Conservation (phyloP, 2,888 invertebrate species). For the Pyrgus malvae region DNA sequence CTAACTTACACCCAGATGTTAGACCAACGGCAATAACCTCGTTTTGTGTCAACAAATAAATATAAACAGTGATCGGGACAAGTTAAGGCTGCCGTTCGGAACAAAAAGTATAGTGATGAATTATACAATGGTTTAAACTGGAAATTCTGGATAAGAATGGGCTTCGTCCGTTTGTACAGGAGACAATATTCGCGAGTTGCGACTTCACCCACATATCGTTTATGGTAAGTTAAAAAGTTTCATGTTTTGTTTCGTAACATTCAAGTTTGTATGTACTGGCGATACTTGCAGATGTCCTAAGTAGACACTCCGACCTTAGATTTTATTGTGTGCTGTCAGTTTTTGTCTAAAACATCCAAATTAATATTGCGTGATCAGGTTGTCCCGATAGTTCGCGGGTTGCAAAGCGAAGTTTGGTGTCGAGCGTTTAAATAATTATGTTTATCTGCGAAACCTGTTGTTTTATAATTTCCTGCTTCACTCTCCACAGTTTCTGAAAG, state of each 20-base stretch:
- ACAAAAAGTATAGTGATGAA: slow-evolving; percentile 65
- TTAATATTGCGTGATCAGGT: background rate
- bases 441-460: slow-evolving; percentile 15
- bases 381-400: slow-evolving; percentile 5
- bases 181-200: slow-evolving; percentile 59
- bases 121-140: slow-evolving; percentile 72
- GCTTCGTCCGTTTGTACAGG: slow-evolving; percentile 54
- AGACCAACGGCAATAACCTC: slow-evolving; percentile 64
- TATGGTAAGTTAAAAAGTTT: slow-evolving; percentile 77
- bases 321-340: slow-evolving; percentile 26
- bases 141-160: slow-evolving; percentile 69
- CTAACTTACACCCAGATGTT: slow-evolving; percentile 63
- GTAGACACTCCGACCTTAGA: no score
- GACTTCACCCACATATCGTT: slow-evolving; percentile 75
- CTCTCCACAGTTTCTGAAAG: slow-evolving; percentile 14
- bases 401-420: slow-evolving; percentile 12
- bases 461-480: slow-evolving; percentile 25
- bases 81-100: slow-evolving; percentile 51
- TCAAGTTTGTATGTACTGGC: slow-evolving; percentile 45
- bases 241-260: slow-evolving; percentile 72
- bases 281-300: slow-evolving; percentile 29
- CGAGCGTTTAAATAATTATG: slow-evolving; percentile 12
- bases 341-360: slow-evolving; percentile 17
- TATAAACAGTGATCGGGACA: slow-evolving; percentile 72
- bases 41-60: slow-evolving; percentile 76